phyloP scores from a whole-genome alignment of 1,140 invertebrate genomes.

The Xylocopa sonorina region DNA sequence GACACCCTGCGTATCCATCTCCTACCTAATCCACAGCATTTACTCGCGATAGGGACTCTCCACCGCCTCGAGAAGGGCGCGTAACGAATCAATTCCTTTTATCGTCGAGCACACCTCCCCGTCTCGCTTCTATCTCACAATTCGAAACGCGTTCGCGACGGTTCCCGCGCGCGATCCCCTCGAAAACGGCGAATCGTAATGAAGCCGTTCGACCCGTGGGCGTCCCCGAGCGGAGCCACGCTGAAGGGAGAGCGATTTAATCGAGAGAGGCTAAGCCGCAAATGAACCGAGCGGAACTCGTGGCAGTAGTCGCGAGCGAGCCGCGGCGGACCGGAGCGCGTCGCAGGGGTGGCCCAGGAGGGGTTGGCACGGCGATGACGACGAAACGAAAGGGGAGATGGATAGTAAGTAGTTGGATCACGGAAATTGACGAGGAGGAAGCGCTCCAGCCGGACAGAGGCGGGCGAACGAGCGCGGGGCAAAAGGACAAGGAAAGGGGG shows the following conservation, averaged over 20 bases:
- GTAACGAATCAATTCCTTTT: conserved; percentile 48
- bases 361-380: background rate
- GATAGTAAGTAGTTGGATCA: conserved; percentile 32
- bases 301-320: conserved; percentile 4
- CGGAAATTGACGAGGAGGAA: conserved; percentile 21
- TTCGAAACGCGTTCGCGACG: background rate
- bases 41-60: conserved; percentile 14
- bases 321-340: background rate
- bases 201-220: conserved; percentile 34
- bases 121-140: background rate
- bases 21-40: too few species aligned
- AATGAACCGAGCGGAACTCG: conserved; percentile 46
- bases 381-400: conserved; percentile 20
- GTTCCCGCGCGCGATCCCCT: background rate
- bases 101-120: conserved; percentile 15
- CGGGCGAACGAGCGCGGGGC: background rate
- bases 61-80: conserved; percentile 20
- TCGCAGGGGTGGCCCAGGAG: too few species aligned
- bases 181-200: conserved; percentile 40
- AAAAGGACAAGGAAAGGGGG: conserved; percentile 28
- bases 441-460: background rate
- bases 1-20: too few species aligned
- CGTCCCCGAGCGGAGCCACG: background rate
- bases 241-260: conserved; percentile 23
- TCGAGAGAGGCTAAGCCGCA: conserved; percentile 45